Evolutionary conservation across 2,888 invertebrate genomes (phyloP).

Genomic region (Leptinotarsa tumamoca): DNA sequence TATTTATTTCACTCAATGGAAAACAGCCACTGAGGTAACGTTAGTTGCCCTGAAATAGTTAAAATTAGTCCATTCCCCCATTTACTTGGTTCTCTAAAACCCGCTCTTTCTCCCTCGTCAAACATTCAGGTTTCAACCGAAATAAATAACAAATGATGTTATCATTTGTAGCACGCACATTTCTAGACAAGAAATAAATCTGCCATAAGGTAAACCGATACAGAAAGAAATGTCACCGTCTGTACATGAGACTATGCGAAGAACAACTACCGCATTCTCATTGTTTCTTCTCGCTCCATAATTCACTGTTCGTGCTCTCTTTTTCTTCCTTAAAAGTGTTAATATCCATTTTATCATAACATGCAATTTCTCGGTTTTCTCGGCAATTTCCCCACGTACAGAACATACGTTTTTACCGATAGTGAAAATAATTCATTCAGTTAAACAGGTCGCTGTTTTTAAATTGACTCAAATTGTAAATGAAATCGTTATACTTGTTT

Average conservation of each 20-base stretch:
- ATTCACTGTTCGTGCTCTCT: constrained; percentile 34
- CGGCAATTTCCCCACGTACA: constrained; percentile 1
- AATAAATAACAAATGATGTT: constrained; percentile 11
- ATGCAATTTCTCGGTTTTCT: constrained; percentile 12
- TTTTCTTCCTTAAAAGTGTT: constrained; percentile 33
- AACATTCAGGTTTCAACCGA: constrained; percentile 2
- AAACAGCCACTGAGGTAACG: too few species aligned
- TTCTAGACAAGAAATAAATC: constrained; percentile 17
- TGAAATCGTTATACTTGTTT: too few species aligned
- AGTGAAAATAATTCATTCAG: background rate
- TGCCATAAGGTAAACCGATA: constrained; percentile 18
- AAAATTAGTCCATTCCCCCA: background rate
- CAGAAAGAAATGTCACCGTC: constrained; percentile 33
- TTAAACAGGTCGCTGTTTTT: too few species aligned
- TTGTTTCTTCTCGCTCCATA: constrained; percentile 27
- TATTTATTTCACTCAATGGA: too few species aligned
- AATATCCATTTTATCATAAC: constrained; percentile 24
- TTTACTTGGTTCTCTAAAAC: background rate
- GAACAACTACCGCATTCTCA: constrained; percentile 36
- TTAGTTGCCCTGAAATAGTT: too few species aligned
- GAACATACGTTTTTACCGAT: background rate
- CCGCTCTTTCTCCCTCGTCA: background rate
- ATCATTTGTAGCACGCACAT: constrained; percentile 11
- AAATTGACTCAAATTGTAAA: too few species aligned
- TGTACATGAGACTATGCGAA: constrained; percentile 38